A percentile compares a stretch with the other conserved stretches of the same genome.
Evolutionary conservation across 1,140 invertebrate genomes (phyloP).

Genomic region (Dendroctonus ponderosae): DNA sequence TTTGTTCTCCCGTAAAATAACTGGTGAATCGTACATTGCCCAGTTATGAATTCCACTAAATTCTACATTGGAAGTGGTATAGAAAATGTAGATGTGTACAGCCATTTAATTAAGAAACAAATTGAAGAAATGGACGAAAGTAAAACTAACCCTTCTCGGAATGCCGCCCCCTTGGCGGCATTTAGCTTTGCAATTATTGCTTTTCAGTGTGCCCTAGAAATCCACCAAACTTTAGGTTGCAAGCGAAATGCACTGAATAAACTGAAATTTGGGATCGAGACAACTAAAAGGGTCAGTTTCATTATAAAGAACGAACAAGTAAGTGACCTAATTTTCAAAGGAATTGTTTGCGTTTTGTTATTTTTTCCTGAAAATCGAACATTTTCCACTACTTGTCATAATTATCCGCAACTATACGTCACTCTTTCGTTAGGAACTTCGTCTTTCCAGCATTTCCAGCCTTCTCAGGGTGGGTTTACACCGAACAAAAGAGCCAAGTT

Average conservation of each 20-base stretch:
- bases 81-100: too few species aligned
- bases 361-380: slow-evolving; percentile 20
- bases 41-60: too few species aligned
- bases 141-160: slow-evolving; percentile 27
- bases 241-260: not conserved
- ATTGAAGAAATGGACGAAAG: not conserved
- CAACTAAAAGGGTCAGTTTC: slow-evolving; percentile 8
- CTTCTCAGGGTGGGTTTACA: too few species aligned
- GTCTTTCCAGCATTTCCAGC: too few species aligned
- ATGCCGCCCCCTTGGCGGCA: slow-evolving; percentile 34
- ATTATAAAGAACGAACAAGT: slow-evolving; percentile 18
- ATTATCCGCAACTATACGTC: not conserved
- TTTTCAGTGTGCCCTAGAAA: slow-evolving; percentile 27
- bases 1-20: too few species aligned
- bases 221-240: too few species aligned
- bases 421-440: not conserved
- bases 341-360: slow-evolving; percentile 15
- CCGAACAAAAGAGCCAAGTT: too few species aligned
- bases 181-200: slow-evolving; percentile 27
- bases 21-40: too few species aligned
- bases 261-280: slow-evolving; percentile 4
- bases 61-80: too few species aligned
- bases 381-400: slow-evolving; percentile 7
- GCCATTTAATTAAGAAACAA: too few species aligned
- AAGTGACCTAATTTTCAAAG: slow-evolving; percentile 19